Evolutionary conservation across 2,113 vertebrate species (phyloP).

Genomic region (Nyctibius bracteatus): DNA sequence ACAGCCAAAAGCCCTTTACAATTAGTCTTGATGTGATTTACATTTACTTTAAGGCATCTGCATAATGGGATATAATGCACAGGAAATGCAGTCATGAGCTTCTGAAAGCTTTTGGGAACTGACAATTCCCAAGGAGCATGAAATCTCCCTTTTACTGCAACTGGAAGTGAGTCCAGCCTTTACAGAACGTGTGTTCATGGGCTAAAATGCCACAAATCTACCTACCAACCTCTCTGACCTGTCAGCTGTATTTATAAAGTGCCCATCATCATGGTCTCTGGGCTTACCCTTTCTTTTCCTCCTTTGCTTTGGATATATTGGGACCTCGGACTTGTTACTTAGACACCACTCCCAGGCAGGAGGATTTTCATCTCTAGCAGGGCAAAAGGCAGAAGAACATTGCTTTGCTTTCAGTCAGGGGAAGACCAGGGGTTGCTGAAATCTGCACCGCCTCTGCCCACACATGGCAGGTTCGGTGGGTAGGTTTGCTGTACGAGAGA

Average conservation of each 20-base stretch:
- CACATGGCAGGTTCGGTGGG: not conserved
- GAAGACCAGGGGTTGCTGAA: not conserved
- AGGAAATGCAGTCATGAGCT: not conserved
- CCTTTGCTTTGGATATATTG: not conserved
- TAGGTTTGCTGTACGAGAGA: not conserved
- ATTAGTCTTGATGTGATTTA: constrained; percentile 33
- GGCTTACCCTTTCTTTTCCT: not conserved
- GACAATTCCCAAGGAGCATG: not conserved
- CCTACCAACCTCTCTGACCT: not conserved
- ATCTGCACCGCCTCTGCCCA: not conserved
- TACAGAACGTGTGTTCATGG: accelerated
- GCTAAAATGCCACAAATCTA: not conserved
- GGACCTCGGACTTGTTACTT: not conserved
- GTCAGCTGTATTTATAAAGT: not conserved
- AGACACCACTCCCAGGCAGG: not conserved
- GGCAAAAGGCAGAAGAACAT: not conserved
- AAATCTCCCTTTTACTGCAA: not conserved
- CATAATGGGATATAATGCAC: constrained; percentile 12
- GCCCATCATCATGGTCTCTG: not conserved
- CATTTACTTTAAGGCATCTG: constrained; percentile 24
- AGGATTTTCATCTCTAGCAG: not conserved
- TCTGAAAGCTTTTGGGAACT: constrained; percentile 6
- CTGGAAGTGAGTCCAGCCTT: not conserved
- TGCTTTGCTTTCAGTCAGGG: not conserved
- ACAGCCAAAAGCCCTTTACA: not conserved